Evolutionary conservation across 2,888 invertebrate species (phyloP), one percentile per base, ranked within the genome.

Genomic region (Chymomyza procnemis): DNA sequence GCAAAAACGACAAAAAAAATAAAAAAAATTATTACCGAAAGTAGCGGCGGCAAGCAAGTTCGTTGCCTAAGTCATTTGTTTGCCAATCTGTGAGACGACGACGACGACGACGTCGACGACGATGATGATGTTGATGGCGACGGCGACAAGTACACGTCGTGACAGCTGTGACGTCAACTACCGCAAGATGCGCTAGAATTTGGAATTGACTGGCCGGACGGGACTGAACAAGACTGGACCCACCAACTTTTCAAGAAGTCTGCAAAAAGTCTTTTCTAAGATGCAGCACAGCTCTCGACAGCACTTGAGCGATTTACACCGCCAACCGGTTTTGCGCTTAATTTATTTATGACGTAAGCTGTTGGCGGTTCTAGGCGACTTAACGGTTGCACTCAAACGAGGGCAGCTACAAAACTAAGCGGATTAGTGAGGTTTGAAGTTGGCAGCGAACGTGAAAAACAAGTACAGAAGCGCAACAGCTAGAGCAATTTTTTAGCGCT

Each of bases 131-230:
- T n/a, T n/a, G 26, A 26, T 4, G 22, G 22, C 22, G 22, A 22
- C 2, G 22, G 4, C 26, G 26, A 26, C 26, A n/a, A n/a, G n/a
- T n/a, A n/a, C n/a, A n/a, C n/a, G n/a, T n/a, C n/a, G n/a, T n/a
- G 26, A 26, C 0, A 26, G 8, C 26, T n/a, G 70, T 81, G 84
- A 83, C 84, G 80, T 74, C 84, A 81, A 85, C 78, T 76, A 85
- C 86, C 86, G 80, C 73, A 81, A 85, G 66, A 61, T 81, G 81
- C 48, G 71, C 81, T 84, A 85, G 86, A 81, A 81, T 81, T 80
- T 64, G 71, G 59, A 54, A 21, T 6, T 30, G 30, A 30, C 34
- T 41, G 5, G 34, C 4, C 34, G 4, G 26, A 26, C 26, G 4
- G 26, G 26, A 22, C 22, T 22, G 22, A 22, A 22, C 22, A 3